These are phyloP conservation scores for Automeris io DNA, from an alignment of 2,888 invertebrate species.

Conservation along the genomic window DNA sequence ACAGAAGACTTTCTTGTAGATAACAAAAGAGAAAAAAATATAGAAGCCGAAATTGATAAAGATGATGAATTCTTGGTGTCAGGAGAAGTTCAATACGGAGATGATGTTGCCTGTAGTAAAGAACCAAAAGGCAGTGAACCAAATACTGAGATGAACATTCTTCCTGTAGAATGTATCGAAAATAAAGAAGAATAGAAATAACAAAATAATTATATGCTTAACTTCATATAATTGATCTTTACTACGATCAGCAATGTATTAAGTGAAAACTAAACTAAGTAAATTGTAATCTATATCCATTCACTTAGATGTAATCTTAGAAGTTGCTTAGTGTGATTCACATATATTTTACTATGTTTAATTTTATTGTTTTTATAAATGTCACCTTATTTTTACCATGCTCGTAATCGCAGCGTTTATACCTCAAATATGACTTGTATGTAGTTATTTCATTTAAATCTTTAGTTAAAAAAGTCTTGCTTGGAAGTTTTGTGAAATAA, in stretches of 20 bases:
- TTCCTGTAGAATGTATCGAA: not conserved
- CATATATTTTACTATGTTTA: constrained; percentile 3
- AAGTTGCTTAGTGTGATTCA: not conserved
- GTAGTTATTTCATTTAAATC: too few relatives aligned
- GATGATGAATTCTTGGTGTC: not conserved
- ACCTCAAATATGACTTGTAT: too few relatives aligned
- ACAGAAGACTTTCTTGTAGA: not conserved
- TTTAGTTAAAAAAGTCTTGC: too few relatives aligned
- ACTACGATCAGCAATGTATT: not conserved
- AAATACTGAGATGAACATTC: not conserved
- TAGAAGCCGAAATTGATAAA: not conserved
- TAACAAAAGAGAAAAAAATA: not conserved
- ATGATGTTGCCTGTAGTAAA: not conserved
- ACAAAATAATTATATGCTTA: not conserved
- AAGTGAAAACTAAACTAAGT: not conserved
- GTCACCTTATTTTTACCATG: too few relatives aligned
- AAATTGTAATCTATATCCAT: not conserved
- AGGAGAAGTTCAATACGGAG: not conserved
- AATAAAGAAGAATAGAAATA: not conserved
- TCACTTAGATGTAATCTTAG: not conserved
- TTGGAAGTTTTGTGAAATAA: too few relatives aligned
- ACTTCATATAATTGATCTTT: not conserved
- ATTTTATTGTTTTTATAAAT: constrained; percentile 12
- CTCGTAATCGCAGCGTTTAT: too few relatives aligned
- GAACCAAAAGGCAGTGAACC: not conserved